phyloP scores from a whole-genome alignment of 1,140 invertebrate genomes.

The Sesamia nonagrioides region DNA sequence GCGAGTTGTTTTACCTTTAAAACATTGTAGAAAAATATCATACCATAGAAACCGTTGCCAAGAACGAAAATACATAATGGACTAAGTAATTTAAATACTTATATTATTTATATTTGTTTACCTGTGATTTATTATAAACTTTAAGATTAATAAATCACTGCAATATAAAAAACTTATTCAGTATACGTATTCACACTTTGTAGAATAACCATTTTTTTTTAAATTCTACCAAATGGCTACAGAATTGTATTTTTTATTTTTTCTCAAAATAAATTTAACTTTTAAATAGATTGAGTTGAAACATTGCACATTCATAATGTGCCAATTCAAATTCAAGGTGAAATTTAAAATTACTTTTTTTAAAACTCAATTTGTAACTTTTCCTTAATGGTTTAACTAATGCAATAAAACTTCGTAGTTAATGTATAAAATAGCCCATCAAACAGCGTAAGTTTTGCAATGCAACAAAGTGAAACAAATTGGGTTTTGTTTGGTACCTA shows the following conservation, averaged over 20 bases:
- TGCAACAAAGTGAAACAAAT: no score
- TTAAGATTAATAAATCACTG: no score
- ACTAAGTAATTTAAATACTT: no score
- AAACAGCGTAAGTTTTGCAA: no score
- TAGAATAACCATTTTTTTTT: slow-evolving; percentile 12
- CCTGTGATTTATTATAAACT: no score
- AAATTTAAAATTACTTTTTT: slow-evolving; percentile 22
- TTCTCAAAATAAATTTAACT: slow-evolving; percentile 22
- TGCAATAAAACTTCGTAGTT: not conserved
- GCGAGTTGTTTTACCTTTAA: no score
- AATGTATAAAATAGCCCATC: not conserved
- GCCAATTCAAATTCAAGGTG: slow-evolving; percentile 35
- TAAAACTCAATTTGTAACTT: slow-evolving; percentile 36
- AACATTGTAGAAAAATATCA: no score
- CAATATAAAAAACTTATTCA: slow-evolving; percentile 18
- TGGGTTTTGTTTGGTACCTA: not conserved
- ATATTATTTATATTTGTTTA: no score
- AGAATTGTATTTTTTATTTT: not conserved
- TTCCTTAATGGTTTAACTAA: not conserved
- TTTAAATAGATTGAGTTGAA: slow-evolving; percentile 25
- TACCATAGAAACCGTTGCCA: no score
- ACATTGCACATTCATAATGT: slow-evolving; percentile 42
- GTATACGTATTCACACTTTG: not conserved
- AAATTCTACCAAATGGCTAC: slow-evolving; percentile 4
- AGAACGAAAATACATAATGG: no score